These are phyloP conservation scores for Spisula solida DNA, from an alignment of 2,888 invertebrate genomes.

Conservation along the genomic window DNA sequence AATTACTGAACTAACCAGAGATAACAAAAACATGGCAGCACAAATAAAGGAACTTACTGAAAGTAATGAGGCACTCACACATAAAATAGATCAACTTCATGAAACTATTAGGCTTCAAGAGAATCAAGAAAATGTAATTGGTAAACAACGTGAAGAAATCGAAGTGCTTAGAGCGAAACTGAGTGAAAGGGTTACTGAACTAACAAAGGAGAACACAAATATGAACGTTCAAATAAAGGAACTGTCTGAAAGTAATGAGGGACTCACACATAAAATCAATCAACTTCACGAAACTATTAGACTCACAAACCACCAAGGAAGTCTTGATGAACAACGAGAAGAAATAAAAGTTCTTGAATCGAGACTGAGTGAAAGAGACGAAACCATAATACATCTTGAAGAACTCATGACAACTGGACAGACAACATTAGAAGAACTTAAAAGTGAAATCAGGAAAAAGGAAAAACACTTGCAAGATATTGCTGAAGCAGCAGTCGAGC, in stretches of 20 bases:
- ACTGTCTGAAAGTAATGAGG: not conserved
- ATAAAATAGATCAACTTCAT: not conserved
- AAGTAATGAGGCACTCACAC: not conserved
- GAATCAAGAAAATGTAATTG: not conserved
- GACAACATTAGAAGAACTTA: not conserved
- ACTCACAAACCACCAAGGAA: not conserved
- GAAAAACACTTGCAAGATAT: not conserved
- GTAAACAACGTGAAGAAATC: not conserved
- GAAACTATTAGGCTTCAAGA: not conserved
- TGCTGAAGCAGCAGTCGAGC: not conserved
- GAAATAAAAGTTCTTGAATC: not conserved
- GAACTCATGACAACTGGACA: not conserved
- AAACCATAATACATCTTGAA: not conserved
- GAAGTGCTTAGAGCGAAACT: not conserved
- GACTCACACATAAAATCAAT: not conserved
- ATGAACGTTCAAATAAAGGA: not conserved
- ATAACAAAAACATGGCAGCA: not conserved
- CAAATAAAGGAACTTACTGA: not conserved
- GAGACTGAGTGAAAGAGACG: not conserved
- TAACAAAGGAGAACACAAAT: not conserved
- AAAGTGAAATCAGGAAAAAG: not conserved
- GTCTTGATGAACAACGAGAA: not conserved
- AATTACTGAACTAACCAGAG: not conserved
- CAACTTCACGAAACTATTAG: not conserved
- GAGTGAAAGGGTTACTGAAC: not conserved